Evolutionary conservation across 2,113 vertebrate species (phyloP).

Genomic region (Poeciliopsis prolifica): DNA sequence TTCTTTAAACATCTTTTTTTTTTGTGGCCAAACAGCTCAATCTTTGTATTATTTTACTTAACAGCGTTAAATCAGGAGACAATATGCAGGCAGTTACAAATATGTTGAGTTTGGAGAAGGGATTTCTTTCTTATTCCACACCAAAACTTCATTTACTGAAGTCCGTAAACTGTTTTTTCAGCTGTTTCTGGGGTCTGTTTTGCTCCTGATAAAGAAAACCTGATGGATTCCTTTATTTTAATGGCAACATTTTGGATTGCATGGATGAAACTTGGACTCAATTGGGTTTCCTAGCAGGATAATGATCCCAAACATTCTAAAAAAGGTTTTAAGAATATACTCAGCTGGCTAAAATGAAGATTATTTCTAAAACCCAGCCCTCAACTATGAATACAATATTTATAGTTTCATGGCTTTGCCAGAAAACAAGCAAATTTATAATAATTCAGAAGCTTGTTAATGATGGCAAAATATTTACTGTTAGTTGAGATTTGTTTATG

Average conservation of each 20-base stretch:
- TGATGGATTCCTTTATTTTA: too few species aligned
- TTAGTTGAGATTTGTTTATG: not conserved
- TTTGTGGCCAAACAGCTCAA: too few species aligned
- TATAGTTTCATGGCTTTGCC: too few species aligned
- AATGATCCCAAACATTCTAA: not conserved
- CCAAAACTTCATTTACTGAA: not conserved
- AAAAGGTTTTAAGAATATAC: not conserved
- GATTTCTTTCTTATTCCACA: not conserved
- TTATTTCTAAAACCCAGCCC: not conserved
- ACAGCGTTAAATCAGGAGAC: not conserved
- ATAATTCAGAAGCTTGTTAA: not conserved
- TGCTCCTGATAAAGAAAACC: too few species aligned
- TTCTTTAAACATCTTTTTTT: too few species aligned
- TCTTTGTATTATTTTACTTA: not conserved
- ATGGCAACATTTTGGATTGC: too few species aligned
- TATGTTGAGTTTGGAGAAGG: not conserved
- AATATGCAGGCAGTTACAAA: not conserved
- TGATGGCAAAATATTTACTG: not conserved
- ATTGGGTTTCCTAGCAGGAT: not conserved
- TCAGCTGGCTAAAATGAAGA: not conserved
- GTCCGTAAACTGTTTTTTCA: too few species aligned
- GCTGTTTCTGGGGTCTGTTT: too few species aligned
- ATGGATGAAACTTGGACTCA: not conserved
- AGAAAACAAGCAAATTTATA: not conserved
- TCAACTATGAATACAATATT: too few species aligned